Evolutionary conservation across 2,888 invertebrate genomes (phyloP).

Genomic region (Drosophila maculinotata): DNA sequence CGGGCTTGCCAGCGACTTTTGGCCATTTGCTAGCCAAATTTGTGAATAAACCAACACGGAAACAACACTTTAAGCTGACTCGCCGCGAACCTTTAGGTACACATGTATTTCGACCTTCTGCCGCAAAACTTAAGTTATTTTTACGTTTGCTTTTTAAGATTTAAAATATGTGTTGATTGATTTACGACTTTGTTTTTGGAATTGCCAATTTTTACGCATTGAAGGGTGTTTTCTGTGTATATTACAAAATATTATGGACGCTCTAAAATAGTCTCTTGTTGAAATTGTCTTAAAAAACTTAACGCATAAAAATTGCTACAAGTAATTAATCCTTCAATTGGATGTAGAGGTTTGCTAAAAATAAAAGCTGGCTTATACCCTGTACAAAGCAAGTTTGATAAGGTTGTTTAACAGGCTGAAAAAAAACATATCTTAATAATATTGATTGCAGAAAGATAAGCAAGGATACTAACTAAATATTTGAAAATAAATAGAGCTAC

Average conservation of each 20-base stretch:
- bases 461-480: no score
- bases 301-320: background rate
- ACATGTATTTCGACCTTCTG: constrained; percentile 5
- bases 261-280: no score
- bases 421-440: no score
- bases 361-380: background rate
- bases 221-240: constrained; percentile 3
- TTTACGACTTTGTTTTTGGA: constrained; percentile 36
- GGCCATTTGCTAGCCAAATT: constrained; percentile 45
- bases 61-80: constrained; percentile 32
- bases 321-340: background rate
- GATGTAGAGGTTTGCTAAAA: no score
- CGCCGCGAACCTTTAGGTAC: constrained; percentile 15
- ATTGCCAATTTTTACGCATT: constrained; percentile 18
- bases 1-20: constrained; percentile 46
- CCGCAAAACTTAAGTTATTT: constrained; percentile 7
- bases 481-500: no score
- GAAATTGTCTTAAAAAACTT: background rate
- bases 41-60: constrained; percentile 44
- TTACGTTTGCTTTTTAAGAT: constrained; percentile 14
- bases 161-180: constrained; percentile 31
- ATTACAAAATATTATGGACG: no score
- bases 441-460: no score
- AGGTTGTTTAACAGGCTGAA: background rate
- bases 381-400: background rate